Evolutionary conservation across 2,888 invertebrate species (phyloP).

Genomic region (Cheilosia vernalis): DNA sequence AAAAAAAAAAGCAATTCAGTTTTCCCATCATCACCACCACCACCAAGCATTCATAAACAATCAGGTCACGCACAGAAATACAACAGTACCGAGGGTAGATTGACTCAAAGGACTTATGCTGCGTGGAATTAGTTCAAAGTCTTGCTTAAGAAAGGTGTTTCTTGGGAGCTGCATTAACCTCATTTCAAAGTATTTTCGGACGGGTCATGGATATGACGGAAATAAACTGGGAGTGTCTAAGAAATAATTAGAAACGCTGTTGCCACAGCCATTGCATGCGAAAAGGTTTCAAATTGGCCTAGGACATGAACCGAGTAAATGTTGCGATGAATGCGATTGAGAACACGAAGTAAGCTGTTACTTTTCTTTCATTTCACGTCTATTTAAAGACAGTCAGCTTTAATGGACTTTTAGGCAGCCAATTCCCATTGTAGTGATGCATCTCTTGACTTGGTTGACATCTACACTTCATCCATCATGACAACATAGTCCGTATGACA

Average conservation of each 20-base stretch:
- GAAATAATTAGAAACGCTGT: constrained; percentile 20
- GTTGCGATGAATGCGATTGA: too few species aligned
- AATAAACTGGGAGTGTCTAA: constrained; percentile 35
- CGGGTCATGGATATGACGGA: constrained; percentile 60
- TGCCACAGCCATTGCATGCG: constrained; percentile 15
- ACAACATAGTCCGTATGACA: not conserved
- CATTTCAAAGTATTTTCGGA: constrained; percentile 55
- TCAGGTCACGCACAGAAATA: constrained; percentile 40
- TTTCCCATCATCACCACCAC: constrained; percentile 20
- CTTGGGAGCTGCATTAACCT: constrained; percentile 61
- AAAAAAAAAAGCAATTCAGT: constrained; percentile 27
- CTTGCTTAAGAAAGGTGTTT: constrained; percentile 28
- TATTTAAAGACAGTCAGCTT: too few species aligned
- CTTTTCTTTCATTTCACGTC: too few species aligned
- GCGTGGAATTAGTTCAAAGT: constrained; percentile 59
- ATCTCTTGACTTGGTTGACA: not conserved
- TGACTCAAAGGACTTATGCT: not conserved
- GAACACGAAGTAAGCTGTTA: too few species aligned
- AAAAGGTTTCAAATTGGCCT: constrained; percentile 4
- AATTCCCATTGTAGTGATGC: not conserved
- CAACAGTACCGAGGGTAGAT: not conserved
- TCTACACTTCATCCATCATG: not conserved
- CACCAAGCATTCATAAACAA: constrained; percentile 3
- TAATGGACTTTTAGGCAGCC: not conserved
- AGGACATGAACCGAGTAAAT: not conserved